phyloP scores from a whole-genome alignment of 2,888 invertebrate species.

The Ochropleura leucogaster region DNA sequence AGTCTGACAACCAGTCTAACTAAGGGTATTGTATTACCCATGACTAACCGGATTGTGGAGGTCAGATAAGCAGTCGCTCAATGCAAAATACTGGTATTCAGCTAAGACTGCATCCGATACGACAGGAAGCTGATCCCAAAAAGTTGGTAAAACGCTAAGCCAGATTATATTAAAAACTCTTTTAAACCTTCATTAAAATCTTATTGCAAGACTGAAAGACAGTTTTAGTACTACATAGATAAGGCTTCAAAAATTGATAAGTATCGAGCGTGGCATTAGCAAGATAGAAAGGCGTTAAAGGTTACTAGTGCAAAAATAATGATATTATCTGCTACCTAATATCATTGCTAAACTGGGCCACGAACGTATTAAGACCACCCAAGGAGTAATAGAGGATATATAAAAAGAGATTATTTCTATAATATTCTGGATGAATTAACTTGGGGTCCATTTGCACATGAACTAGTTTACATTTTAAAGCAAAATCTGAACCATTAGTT shows the following conservation, averaged over 20 bases:
- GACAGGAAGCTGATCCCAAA: too few relatives aligned
- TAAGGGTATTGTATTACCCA: too few relatives aligned
- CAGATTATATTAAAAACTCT: too few relatives aligned
- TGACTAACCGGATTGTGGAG: too few relatives aligned
- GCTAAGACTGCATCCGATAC: too few relatives aligned
- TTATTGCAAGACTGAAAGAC: not conserved
- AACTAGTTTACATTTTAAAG: not conserved
- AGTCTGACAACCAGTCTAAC: too few relatives aligned
- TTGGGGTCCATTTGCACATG: not conserved
- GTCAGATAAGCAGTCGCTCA: too few relatives aligned
- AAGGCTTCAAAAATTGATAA: conserved; percentile 37
- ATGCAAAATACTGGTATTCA: too few relatives aligned
- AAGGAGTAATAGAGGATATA: not conserved
- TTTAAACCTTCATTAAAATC: not conserved
- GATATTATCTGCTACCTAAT: conserved; percentile 6
- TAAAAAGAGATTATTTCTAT: not conserved
- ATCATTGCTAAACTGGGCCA: not conserved
- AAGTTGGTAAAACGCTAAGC: too few relatives aligned
- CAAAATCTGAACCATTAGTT: not conserved
- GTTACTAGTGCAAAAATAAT: conserved; percentile 27
- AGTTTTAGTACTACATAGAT: conserved; percentile 1
- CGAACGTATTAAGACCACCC: not conserved
- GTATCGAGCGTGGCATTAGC: conserved; percentile 20
- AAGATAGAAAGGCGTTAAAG: conserved; percentile 17
- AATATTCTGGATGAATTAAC: not conserved